Evolutionary conservation across 2,888 invertebrate species (phyloP).

Genomic region (Agrotis clavis): DNA sequence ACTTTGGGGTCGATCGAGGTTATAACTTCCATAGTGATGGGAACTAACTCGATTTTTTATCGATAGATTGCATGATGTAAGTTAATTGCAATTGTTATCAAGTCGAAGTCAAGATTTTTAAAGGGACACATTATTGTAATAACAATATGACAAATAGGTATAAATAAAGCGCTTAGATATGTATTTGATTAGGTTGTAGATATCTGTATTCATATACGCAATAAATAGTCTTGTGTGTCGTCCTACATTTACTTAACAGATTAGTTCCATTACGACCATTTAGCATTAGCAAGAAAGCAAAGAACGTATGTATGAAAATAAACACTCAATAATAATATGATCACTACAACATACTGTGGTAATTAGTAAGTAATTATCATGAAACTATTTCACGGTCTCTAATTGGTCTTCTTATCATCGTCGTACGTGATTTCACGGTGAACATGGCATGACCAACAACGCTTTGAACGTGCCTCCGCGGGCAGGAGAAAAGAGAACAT

Average conservation of each 20-base stretch:
- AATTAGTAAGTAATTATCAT: conserved; percentile 31
- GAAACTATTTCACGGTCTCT: conserved; percentile 21
- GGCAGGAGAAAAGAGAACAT: conserved; percentile 18
- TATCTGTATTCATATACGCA: neutral
- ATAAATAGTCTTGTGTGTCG: neutral
- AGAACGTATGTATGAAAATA: neutral
- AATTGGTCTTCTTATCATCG: conserved; percentile 28
- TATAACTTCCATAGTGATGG: conserved; percentile 40
- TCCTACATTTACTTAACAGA: neutral
- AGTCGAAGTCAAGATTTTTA: neutral
- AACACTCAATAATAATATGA: conserved; percentile 1
- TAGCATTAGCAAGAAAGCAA: conserved; percentile 8
- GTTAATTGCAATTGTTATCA: neutral
- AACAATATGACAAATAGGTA: neutral
- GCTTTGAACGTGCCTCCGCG: conserved; percentile 37
- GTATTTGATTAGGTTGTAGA: neutral
- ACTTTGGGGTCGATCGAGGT: conserved; percentile 64
- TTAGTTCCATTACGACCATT: conserved; percentile 14
- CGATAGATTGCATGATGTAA: conserved; percentile 1
- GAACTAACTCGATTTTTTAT: conserved; percentile 5
- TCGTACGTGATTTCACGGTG: conserved; percentile 32
- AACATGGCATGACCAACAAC: neutral
- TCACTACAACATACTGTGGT: conserved; percentile 1
- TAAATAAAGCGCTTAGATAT: neutral
- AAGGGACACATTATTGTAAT: neutral